A percentile compares a stretch with the other conserved stretches of the same genome.
These are phyloP conservation scores for Hesperophylax magnus DNA, from an alignment of 1,140 invertebrate species.

Conservation along the genomic window DNA sequence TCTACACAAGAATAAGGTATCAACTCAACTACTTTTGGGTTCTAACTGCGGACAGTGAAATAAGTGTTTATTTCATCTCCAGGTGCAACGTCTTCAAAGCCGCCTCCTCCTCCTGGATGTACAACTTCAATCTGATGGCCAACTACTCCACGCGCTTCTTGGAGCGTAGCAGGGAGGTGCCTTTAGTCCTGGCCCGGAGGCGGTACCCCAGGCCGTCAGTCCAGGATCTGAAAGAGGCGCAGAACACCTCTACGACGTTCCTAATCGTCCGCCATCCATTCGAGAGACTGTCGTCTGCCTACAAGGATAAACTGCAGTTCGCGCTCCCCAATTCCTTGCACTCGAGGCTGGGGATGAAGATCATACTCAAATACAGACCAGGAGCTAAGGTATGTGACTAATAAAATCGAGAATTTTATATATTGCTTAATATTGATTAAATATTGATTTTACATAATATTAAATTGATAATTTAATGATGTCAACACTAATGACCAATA, in stretches of 20 bases:
- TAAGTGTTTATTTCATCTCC: neutral
- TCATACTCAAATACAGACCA: slow-evolving; percentile 79
- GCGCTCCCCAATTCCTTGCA: slow-evolving; percentile 86
- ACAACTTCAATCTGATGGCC: slow-evolving; percentile 88
- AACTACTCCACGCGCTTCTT: slow-evolving; percentile 85
- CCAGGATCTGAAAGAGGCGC: slow-evolving; percentile 75
- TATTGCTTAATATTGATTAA: too few relatives aligned
- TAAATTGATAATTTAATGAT: too few relatives aligned
- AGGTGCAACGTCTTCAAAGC: slow-evolving; percentile 90
- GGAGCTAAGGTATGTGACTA: slow-evolving; percentile 52
- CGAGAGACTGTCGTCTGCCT: slow-evolving; percentile 90
- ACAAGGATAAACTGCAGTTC: slow-evolving; percentile 89
- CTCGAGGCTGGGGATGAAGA: slow-evolving; percentile 82
- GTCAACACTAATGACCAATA: too few relatives aligned
- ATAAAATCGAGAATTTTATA: neutral
- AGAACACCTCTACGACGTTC: slow-evolving; percentile 77
- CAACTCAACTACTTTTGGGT: too few relatives aligned
- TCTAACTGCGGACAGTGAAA: too few relatives aligned
- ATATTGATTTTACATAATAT: neutral
- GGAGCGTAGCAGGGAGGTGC: slow-evolving; percentile 82
- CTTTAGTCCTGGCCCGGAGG: slow-evolving; percentile 81
- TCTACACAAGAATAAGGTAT: too few relatives aligned
- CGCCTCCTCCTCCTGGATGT: slow-evolving; percentile 91
- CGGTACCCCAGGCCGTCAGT: slow-evolving; percentile 83
- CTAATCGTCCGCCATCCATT: slow-evolving; percentile 92